These are phyloP conservation scores for Hypolimnas misippus DNA, from an alignment of 2,888 invertebrate genomes.

Conservation along the genomic window DNA sequence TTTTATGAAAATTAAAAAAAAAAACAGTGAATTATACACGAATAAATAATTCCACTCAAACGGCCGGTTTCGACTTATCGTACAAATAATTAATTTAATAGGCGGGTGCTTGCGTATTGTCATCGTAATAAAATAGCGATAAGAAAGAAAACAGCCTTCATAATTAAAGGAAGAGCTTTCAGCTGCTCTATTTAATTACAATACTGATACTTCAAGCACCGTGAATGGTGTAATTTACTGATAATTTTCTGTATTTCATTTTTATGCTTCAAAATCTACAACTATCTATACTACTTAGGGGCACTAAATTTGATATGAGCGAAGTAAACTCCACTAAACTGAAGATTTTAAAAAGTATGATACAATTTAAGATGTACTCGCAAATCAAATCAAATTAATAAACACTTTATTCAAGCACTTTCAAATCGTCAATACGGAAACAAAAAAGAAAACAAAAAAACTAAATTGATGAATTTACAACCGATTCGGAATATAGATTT, in stretches of 20 bases:
- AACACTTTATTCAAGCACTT: too few relatives aligned
- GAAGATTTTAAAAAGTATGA: too few relatives aligned
- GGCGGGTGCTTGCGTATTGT: constrained; percentile 71
- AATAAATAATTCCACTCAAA: constrained; percentile 31
- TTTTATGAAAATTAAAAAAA: not conserved
- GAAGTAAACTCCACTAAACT: too few relatives aligned
- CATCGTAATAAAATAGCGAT: constrained; percentile 76
- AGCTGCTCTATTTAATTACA: constrained; percentile 66
- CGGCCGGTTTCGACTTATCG: constrained; percentile 43
- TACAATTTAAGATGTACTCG: too few relatives aligned
- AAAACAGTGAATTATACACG: constrained; percentile 16
- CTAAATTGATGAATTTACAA: too few relatives aligned
- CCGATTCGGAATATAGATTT: too few relatives aligned
- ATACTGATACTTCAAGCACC: constrained; percentile 49
- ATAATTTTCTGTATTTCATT: constrained; percentile 5
- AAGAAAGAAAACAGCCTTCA: constrained; percentile 71
- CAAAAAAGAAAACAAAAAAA: too few relatives aligned
- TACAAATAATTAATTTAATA: constrained; percentile 76
- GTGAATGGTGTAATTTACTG: constrained; percentile 20
- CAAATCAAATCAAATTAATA: too few relatives aligned
- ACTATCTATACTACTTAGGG: too few relatives aligned
- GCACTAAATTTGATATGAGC: too few relatives aligned
- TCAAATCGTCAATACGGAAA: too few relatives aligned
- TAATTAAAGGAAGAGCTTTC: constrained; percentile 73
- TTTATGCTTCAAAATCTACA: not conserved